Base-by-base conservation (phyloP, 2,888 invertebrate genomes). In the Apotomis betuletana region DNA sequence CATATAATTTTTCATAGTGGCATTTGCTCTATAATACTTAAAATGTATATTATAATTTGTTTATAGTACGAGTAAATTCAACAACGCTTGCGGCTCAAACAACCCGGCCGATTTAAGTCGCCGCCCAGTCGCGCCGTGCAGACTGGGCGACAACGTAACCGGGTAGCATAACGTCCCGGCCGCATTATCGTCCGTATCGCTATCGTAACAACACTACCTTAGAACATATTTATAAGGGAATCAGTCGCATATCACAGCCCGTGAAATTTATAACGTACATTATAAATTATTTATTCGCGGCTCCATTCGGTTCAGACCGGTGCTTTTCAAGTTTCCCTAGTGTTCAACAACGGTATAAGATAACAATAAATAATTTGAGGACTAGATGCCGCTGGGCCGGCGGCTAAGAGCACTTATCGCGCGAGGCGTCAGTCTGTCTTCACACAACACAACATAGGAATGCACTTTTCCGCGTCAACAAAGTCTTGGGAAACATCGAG, bases 1-100 rank as follows among this genome's bases (percentile, higher is more conserved):
- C 90, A 90, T 91, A 91, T 90, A 87, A 89, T 87, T 88, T 81
- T 85, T 87, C 90, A 89, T 89, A 90, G 90, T 87, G 88, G 82
- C 87, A 85, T 82, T 80, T 79, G 76, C 75, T 79, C 73, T 77
- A 77, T 79, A 73, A 75, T 73, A 77, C 74, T 75, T 77, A 75
- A 76, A 71, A 71, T 62, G 71, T 71, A 71, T 67, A 71, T 70
- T 67, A 71, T 70, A 70, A 60, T 71, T 67, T 67, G 70, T 60
- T 27, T 57, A 62, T 61, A 61, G 55, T 71, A 62, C 61, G 65
- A 61, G 71, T 69, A 62, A 62, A 68, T 68, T 61, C 62, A 15
- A 55, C 67, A n/a, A 12, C 62, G 69, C 65, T 60, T 13, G 41
- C 51, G 36, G 71, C 67, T 67, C 67, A n/a, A 46, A 36, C 46